These are phyloP conservation scores for Drosophila helvetica DNA, from an alignment of 2,888 invertebrate species.

Conservation along the genomic window DNA sequence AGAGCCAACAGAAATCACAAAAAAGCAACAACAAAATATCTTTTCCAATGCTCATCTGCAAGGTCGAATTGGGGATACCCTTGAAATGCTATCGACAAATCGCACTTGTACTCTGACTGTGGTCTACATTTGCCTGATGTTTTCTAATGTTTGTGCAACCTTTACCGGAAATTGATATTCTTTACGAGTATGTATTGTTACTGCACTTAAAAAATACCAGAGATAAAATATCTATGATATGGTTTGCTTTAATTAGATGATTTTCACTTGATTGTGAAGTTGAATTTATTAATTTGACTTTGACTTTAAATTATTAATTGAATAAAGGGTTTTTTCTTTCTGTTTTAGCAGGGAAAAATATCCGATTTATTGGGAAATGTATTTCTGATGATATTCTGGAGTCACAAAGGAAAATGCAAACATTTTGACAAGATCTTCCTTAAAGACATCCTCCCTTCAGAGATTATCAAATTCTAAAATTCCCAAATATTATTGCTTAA, in stretches of 20 bases:
- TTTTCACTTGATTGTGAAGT: background rate
- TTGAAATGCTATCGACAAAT: slow-evolving; percentile 38
- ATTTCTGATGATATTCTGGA: too few species aligned
- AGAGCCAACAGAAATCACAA: slow-evolving; percentile 43
- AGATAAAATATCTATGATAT: background rate
- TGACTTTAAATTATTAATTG: background rate
- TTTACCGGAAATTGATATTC: background rate
- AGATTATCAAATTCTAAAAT: background rate
- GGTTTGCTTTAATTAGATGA: background rate
- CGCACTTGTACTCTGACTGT: slow-evolving; percentile 6
- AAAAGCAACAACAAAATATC: slow-evolving; percentile 36
- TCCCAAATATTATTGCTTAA: slow-evolving; percentile 24
- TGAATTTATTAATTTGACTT: background rate
- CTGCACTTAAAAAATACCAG: background rate
- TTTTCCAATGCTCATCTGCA: slow-evolving; percentile 44
- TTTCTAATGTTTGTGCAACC: slow-evolving; percentile 20
- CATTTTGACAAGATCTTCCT: too few species aligned
- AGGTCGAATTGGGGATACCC: slow-evolving; percentile 49
- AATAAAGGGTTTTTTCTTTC: background rate
- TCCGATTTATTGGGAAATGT: background rate
- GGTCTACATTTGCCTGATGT: slow-evolving; percentile 19
- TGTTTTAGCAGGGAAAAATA: background rate
- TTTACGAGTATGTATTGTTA: background rate
- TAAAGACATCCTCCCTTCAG: background rate
- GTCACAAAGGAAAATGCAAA: too few species aligned